phyloP scores from a whole-genome alignment of 2,797 vertebrate genomes.

The Florisuga fusca region DNA sequence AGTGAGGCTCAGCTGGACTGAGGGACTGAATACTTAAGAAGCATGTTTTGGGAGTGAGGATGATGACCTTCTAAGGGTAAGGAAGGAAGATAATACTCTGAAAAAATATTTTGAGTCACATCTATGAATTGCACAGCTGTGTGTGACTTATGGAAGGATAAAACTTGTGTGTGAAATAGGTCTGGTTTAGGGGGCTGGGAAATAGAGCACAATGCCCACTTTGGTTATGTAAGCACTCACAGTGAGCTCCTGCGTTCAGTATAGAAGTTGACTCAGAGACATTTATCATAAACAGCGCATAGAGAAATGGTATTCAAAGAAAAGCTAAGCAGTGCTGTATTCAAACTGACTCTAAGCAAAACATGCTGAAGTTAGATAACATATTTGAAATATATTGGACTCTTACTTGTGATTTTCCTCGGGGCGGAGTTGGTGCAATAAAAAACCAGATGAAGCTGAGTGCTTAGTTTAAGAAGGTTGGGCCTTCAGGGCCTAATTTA shows the following conservation, averaged over 20 bases:
- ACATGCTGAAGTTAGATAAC: not conserved
- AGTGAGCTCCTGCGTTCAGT: not conserved
- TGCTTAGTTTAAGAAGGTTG: not conserved
- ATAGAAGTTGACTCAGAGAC: not conserved
- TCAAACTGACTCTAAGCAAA: not conserved
- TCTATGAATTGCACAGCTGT: not conserved
- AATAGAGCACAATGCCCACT: not conserved
- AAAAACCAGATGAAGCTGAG: not conserved
- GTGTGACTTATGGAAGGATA: not conserved
- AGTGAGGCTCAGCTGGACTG: not conserved
- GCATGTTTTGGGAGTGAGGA: not conserved
- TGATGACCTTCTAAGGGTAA: not conserved
- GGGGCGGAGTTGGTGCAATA: not conserved
- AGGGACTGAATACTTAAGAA: not conserved
- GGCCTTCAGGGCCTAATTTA: conserved; percentile 4
- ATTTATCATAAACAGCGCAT: not conserved
- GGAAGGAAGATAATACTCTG: not conserved
- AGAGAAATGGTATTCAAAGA: not conserved
- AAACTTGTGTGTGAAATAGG: not conserved
- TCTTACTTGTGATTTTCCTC: not conserved
- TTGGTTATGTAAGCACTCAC: not conserved
- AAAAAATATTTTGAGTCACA: not conserved
- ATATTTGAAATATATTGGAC: not conserved
- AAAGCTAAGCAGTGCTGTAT: not conserved
- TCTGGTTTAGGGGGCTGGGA: fast-evolving